Evolutionary conservation across 2,888 invertebrate genomes (phyloP), one percentile per base, ranked within the genome.

Genomic region (Axea sp.): DNA sequence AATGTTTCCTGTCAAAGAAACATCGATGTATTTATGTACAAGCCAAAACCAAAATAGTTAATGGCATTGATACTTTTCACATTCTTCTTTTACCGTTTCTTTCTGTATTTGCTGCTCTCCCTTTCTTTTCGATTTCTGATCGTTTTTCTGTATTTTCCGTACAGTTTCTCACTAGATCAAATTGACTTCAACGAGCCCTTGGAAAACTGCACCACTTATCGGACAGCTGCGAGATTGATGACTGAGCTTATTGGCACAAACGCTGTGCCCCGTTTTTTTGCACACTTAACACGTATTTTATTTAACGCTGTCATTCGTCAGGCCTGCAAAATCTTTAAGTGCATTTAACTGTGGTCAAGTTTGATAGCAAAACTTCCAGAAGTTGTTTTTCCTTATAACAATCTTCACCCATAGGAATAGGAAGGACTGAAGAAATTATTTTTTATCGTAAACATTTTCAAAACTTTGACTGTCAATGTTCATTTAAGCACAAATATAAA

Each of bases 51-150:
- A 30, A 22, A 62, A 59, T 39, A 57, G 51, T 35, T 75, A 67
- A 75, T 75, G 71, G 71, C 75, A 55, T 67, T 75, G 67, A 60
- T 67, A 57, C 62, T 49, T 55, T 75, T 67, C 60, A 37, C 47
- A 57, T 73, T 31, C 41, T 35, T 64, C 1, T 19, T 6, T 6
- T 14, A n/a, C 31, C 28, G 8, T 4, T 30, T 30, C 19, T 14
- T 24, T 4, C 7, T n/a, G n/a, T n/a, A n/a, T 7, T 15, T 17
- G 31, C 39, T 35, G 3, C 39, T 39, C 12, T 8, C 5, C 14
- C 11, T 9, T 4, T 6, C 6, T 9, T 43, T 28, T 24, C 15
- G 2, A 7, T n/a, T 14, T 0, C n/a, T 8, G 9, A 3, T 3
- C 11, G 45, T 45, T 28, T 45, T 45, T 7, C 6, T 43, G 26